Percentiles rank a stretch among this genome's conserved stretches.
phyloP scores from a whole-genome alignment of 2,888 invertebrate genomes.

The Acanthacorydalis orientalis region DNA sequence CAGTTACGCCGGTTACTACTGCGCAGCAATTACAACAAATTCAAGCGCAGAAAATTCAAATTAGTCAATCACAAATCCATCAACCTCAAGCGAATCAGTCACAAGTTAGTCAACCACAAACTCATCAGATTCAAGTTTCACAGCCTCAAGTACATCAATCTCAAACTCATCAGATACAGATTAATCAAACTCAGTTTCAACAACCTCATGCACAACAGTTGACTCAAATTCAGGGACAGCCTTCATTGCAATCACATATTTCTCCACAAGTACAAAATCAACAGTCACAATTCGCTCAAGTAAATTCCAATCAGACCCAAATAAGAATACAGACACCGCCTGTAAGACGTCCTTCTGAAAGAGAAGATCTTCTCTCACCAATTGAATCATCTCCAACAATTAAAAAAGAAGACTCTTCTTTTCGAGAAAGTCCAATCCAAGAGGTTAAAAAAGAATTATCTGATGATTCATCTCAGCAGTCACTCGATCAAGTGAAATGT shows the following conservation, averaged over 20 bases:
- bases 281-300: no score
- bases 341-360: slow-evolving; percentile 9
- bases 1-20: slow-evolving; percentile 5
- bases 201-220: slow-evolving; percentile 19
- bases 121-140: slow-evolving; percentile 15
- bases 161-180: slow-evolving; percentile 13
- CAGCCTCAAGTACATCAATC: slow-evolving; percentile 17
- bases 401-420: slow-evolving; percentile 37
- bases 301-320: no score
- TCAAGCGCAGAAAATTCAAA: slow-evolving; percentile 10
- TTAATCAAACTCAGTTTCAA: slow-evolving; percentile 11
- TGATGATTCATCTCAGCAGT: slow-evolving; percentile 50
- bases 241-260: slow-evolving; percentile 6
- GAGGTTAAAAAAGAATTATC: slow-evolving; percentile 57
- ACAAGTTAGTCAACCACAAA: no score
- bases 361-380: not conserved
- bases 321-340: slow-evolving; percentile 25
- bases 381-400: slow-evolving; percentile 22
- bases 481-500: slow-evolving; percentile 38
- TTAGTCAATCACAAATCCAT: slow-evolving; percentile 12
- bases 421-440: slow-evolving; percentile 30
- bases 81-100: slow-evolving; percentile 8
- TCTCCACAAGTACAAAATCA: not conserved
- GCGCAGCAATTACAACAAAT: slow-evolving; percentile 13
- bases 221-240: not conserved